Evolutionary conservation across 2,888 invertebrate species (phyloP), one percentile per base, ranked within the genome.

Genomic region (Halictus ligatus): DNA sequence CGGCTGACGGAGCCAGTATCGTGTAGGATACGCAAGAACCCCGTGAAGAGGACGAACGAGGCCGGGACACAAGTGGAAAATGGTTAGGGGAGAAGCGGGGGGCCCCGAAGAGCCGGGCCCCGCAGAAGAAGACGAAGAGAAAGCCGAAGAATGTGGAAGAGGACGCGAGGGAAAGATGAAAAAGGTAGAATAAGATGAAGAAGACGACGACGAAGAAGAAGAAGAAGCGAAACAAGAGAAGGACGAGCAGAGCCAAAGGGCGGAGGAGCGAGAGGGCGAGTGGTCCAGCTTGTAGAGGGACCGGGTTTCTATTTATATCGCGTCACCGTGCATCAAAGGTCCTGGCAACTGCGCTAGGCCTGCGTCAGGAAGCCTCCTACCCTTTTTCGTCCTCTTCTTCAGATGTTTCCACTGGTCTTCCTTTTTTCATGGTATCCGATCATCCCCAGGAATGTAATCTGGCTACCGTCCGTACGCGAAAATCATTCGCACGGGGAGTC

Each of bases 251-350:
- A 69, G 79, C 50, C 54, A 75, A 79, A 46, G 60, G 75, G 76
- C 21, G 75, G 77, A 81, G 84, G 29, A 60, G 72, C 54, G 77
- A 78, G 71, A 78, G 80, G 80, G 54, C 79, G 85, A 88, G 87
- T 90, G 90, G 91, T 90, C 84, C 54, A 76, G 87, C 81, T 67
- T 88, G 90, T 86, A 86, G 83, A 87, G 83, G 85, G 90, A 89
- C 78, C 90, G 80, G 90, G 89, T 89, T 90, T 90, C 90, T 90
- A 90, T 91, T 90, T 90, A 90, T 90, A 90, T 89, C 90, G 83
- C 91, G 90, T 90, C 90, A 90, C 87, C 89, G 86, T 78, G 90
- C 89, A 91, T 90, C 91, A 90, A 90, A 87, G 89, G 89, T 85
- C 78, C 86, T 88, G 82, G 82, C 77, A 75, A 83, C 76, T 83